phyloP scores from a whole-genome alignment of 2,888 invertebrate genomes.

The Limnephilus auricula region DNA sequence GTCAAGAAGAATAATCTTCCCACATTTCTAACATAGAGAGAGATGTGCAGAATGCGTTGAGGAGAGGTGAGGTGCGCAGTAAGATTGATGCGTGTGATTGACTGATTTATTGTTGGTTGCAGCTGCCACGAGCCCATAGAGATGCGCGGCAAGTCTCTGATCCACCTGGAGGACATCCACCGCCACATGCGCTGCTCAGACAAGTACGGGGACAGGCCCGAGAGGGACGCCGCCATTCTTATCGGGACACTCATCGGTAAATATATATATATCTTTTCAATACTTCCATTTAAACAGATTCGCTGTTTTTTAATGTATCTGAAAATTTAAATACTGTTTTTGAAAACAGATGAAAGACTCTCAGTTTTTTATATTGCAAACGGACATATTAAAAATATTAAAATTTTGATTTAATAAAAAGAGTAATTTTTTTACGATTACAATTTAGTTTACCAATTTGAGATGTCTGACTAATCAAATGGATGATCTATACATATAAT shows the following conservation, averaged over 20 bases:
- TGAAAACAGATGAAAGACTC: no score
- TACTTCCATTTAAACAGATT: no score
- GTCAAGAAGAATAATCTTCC: background rate
- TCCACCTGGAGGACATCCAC: slow-evolving; percentile 77
- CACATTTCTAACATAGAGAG: background rate
- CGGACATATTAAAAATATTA: no score
- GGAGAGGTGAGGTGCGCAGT: background rate
- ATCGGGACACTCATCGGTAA: slow-evolving; percentile 83
- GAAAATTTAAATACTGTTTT: no score
- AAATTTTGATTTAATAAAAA: no score
- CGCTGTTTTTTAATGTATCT: no score
- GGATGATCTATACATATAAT: no score
- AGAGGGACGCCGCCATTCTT: slow-evolving; percentile 83
- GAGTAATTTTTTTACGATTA: no score
- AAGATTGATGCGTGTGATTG: background rate
- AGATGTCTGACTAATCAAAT: no score
- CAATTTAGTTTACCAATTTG: no score
- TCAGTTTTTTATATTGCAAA: no score
- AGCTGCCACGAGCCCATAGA: slow-evolving; percentile 83
- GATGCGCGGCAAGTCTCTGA: slow-evolving; percentile 79
- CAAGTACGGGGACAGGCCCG: slow-evolving; percentile 80
- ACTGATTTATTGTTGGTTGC: slow-evolving; percentile 63
- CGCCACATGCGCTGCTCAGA: slow-evolving; percentile 83
- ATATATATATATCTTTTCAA: slow-evolving; percentile 52
- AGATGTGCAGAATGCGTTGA: background rate